Conservation (phyloP, 2,797 vertebrate genomes). For the Lates japonicus region DNA sequence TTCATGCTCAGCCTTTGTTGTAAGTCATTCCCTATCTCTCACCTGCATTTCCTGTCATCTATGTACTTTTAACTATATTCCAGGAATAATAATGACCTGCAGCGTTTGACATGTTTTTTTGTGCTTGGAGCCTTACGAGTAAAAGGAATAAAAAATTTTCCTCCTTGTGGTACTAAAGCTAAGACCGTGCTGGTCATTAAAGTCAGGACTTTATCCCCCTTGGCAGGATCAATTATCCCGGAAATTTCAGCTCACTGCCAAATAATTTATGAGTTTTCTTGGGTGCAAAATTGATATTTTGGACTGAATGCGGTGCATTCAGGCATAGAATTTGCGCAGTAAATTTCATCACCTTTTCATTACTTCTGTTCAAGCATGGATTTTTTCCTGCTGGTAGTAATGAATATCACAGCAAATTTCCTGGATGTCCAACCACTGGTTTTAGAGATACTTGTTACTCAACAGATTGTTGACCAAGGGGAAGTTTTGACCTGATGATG, state of each 20-base stretch:
- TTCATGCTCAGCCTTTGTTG: too few species aligned
- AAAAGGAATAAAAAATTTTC: background rate
- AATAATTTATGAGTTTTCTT: background rate
- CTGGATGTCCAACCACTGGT: background rate
- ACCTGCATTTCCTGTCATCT: too few species aligned
- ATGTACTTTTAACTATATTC: too few species aligned
- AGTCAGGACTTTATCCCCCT: background rate
- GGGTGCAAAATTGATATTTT: background rate
- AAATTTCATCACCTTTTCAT: slow-evolving; percentile 2
- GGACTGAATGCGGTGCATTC: background rate
- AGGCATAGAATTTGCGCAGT: background rate
- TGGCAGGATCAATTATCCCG: background rate
- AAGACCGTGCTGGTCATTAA: background rate
- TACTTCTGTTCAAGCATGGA: background rate
- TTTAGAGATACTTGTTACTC: background rate
- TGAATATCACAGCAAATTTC: background rate
- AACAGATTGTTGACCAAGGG: background rate
- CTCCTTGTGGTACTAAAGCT: background rate
- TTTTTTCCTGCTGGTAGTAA: background rate
- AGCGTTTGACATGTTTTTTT: too few species aligned
- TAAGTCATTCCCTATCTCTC: too few species aligned
- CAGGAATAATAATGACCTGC: too few species aligned
- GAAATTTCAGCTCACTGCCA: slow-evolving; percentile 1
- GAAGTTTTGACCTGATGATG: background rate
- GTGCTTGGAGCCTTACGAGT: too few species aligned